Percentiles rank a stretch among this genome's conserved stretches.
phyloP scores from a whole-genome alignment of 2,797 vertebrate species.

The Microctenopoma stevenorrisi region DNA sequence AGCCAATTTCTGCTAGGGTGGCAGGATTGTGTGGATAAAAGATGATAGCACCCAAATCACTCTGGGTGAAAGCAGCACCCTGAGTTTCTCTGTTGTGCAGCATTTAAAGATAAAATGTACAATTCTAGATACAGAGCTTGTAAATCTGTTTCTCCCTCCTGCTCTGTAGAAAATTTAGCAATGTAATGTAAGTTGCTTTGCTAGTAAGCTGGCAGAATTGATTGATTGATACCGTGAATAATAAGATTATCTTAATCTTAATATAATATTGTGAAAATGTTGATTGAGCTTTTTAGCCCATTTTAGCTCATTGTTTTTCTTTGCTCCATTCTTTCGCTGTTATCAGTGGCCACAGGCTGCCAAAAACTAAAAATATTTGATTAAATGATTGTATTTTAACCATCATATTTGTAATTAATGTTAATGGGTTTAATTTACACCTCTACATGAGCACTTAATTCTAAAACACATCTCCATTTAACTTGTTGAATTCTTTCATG shows the following conservation, averaged over 20 bases:
- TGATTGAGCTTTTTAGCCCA: background rate
- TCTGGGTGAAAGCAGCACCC: conserved; percentile 72
- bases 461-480: too few relatives aligned
- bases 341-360: background rate
- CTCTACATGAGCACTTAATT: too few relatives aligned
- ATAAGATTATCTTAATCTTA: background rate
- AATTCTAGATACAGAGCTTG: conserved; percentile 26
- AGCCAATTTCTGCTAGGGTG: conserved; percentile 52
- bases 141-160: background rate
- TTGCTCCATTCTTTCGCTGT: background rate
- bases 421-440: too few relatives aligned
- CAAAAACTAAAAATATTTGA: too few relatives aligned
- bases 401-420: background rate
- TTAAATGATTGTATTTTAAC: background rate
- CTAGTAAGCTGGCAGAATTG: background rate
- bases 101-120: conserved; percentile 24
- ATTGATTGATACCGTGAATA: background rate
- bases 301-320: background rate
- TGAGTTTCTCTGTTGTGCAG: conserved; percentile 1
- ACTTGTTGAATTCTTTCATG: too few relatives aligned
- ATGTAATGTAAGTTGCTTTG: too few relatives aligned
- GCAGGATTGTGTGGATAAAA: conserved; percentile 62
- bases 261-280: background rate
- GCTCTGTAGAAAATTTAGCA: background rate
- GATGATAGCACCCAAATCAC: conserved; percentile 56